Evolutionary conservation across 2,113 vertebrate genomes (phyloP).

Genomic region (Thunnus maccoyii): DNA sequence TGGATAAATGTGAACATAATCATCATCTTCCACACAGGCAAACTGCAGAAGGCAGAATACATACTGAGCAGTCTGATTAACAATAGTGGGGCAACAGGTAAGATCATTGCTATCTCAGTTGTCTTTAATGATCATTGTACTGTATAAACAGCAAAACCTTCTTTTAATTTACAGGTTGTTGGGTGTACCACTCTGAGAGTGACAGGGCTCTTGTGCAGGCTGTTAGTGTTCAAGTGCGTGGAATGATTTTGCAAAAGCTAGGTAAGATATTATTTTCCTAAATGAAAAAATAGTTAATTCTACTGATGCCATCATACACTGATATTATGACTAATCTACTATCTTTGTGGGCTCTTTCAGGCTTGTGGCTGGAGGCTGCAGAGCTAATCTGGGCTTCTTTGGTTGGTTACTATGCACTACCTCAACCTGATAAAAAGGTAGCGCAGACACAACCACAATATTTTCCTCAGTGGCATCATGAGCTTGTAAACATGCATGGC

Average conservation of each 20-base stretch:
- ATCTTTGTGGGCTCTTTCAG: constrained; percentile 76
- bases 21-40: constrained; percentile 82
- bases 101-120: neutral
- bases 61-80: constrained; percentile 94
- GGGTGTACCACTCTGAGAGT: constrained; percentile 88
- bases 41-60: constrained; percentile 94
- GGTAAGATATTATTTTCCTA: constrained; percentile 77
- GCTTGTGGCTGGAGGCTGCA: constrained; percentile 95
- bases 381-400: constrained; percentile 92
- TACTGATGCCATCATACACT: too few species aligned
- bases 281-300: accelerated
- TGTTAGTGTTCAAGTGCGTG: constrained; percentile 94
- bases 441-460: neutral
- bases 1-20: neutral
- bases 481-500: neutral
- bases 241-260: constrained; percentile 94
- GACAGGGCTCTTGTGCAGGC: constrained; percentile 92
- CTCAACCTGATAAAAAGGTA: constrained; percentile 97
- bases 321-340: too few species aligned
- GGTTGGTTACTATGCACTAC: constrained; percentile 90
- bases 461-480: neutral
- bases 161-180: constrained; percentile 84
- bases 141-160: neutral
- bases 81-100: constrained; percentile 89
- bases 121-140: neutral